phyloP scores from a whole-genome alignment of 2,888 invertebrate genomes.

The Cheilosia soror region DNA sequence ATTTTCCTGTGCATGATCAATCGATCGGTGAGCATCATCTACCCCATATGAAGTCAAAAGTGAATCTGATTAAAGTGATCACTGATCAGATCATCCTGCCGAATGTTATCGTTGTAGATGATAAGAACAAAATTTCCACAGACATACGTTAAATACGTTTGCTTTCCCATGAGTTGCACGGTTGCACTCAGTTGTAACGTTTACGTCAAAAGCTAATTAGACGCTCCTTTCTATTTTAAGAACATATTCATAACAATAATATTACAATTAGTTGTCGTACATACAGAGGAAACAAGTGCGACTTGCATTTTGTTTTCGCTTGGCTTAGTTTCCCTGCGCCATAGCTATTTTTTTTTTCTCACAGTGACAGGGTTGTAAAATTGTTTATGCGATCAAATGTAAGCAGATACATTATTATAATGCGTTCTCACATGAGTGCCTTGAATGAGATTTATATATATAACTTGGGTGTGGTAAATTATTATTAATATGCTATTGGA shows the following conservation, averaged over 20 bases:
- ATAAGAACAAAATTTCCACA: not conserved
- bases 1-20: no score
- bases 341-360: not conserved
- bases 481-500: slow-evolving; percentile 9
- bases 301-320: slow-evolving; percentile 3
- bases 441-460: slow-evolving; percentile 31
- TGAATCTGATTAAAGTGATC: not conserved
- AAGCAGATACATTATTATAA: slow-evolving; percentile 27
- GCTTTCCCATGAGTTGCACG: slow-evolving; percentile 39
- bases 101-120: not conserved
- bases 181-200: slow-evolving; percentile 32
- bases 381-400: slow-evolving; percentile 1
- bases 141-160: not conserved
- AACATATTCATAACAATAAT: slow-evolving; percentile 24
- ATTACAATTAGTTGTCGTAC: not conserved
- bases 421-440: slow-evolving; percentile 37
- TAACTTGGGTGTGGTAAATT: slow-evolving; percentile 50
- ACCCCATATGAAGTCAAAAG: not conserved
- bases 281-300: slow-evolving; percentile 29
- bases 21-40: not conserved
- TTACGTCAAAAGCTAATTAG: slow-evolving; percentile 53
- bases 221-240: slow-evolving; percentile 56
- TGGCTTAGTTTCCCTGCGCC: not conserved
- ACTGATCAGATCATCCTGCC: no score
- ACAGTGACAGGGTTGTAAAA: slow-evolving; percentile 3